Percentiles rank a stretch among this genome's conserved stretches.
phyloP scores from a whole-genome alignment of 2,888 invertebrate species.

The Cabera pusaria region DNA sequence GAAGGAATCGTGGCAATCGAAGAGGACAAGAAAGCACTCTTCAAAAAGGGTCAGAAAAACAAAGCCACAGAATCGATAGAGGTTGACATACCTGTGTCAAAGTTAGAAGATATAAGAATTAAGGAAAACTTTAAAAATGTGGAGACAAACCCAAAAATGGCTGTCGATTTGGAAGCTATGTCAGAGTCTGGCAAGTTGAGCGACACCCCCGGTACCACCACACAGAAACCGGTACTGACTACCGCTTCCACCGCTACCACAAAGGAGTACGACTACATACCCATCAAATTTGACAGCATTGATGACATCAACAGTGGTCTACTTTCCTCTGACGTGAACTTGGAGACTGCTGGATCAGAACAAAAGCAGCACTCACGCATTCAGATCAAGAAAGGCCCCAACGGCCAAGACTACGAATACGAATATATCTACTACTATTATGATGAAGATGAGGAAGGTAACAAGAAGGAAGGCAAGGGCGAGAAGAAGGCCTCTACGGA shows the following conservation, averaged over 20 bases:
- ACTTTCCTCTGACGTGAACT: conserved; percentile 75
- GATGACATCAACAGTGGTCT: conserved; percentile 75
- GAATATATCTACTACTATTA: conserved; percentile 96
- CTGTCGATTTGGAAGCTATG: conserved; percentile 72
- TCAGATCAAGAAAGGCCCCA: conserved; percentile 94
- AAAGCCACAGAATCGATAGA: conserved; percentile 71
- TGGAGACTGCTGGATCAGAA: conserved; percentile 86
- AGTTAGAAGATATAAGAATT: conserved; percentile 75
- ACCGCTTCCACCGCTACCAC: conserved; percentile 68
- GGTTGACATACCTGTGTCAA: conserved; percentile 74
- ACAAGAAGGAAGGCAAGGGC: conserved; percentile 59
- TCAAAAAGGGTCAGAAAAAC: conserved; percentile 63
- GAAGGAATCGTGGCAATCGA: conserved; percentile 77
- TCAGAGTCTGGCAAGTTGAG: conserved; percentile 75
- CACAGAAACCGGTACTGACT: conserved; percentile 81
- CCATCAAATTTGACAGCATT: conserved; percentile 77
- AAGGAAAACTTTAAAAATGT: conserved; percentile 76
- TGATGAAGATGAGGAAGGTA: conserved; percentile 89
- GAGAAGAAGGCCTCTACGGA: conserved; percentile 44
- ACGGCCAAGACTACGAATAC: conserved; percentile 95
- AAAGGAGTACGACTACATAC: conserved; percentile 67
- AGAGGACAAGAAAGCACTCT: conserved; percentile 67
- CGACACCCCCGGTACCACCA: conserved; percentile 70
- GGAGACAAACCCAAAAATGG: conserved; percentile 71
- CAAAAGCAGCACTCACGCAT: conserved; percentile 88